A percentile compares a stretch with the other conserved stretches of the same genome.
Conservation (phyloP, 1,140 invertebrate genomes). For the Macrocentrus cingulum region DNA sequence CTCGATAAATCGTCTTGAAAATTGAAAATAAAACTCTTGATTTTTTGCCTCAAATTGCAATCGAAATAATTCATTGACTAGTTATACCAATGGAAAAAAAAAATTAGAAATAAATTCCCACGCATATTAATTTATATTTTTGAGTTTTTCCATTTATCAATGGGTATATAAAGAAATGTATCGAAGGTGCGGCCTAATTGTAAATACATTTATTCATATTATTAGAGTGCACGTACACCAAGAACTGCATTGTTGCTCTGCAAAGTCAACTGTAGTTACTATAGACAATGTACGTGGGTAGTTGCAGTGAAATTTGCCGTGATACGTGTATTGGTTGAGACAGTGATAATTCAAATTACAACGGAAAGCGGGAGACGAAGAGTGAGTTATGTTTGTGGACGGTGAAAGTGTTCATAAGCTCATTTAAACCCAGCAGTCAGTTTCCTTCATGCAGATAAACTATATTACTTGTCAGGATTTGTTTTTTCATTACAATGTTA, state of each 20-base stretch:
- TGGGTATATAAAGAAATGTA: slow-evolving; percentile 21
- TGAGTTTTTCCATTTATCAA: too few relatives aligned
- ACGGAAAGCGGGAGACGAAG: slow-evolving; percentile 13
- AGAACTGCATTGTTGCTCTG: slow-evolving; percentile 45
- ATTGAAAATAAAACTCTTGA: slow-evolving; percentile 27
- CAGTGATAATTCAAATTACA: slow-evolving; percentile 3
- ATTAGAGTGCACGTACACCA: slow-evolving; percentile 36
- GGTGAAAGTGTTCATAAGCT: slow-evolving; percentile 30
- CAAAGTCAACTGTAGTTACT: slow-evolving; percentile 15
- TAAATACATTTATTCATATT: slow-evolving; percentile 50
- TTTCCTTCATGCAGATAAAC: slow-evolving; percentile 4
- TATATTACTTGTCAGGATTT: slow-evolving; percentile 13
- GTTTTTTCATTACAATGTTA: too few relatives aligned
- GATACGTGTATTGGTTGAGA: not conserved
- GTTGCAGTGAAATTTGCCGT: slow-evolving; percentile 22
- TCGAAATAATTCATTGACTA: too few relatives aligned
- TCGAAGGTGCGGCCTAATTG: slow-evolving; percentile 29
- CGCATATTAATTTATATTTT: too few relatives aligned
- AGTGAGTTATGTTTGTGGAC: slow-evolving; percentile 28
- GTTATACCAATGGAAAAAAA: too few relatives aligned
- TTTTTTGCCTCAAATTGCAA: not conserved
- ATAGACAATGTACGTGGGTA: slow-evolving; percentile 48
- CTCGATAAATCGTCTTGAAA: slow-evolving; percentile 36
- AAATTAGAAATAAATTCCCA: too few relatives aligned
- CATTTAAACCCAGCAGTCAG: slow-evolving; percentile 13